phyloP scores from a whole-genome alignment of 2,888 invertebrate species.

The Aphrophora alni region DNA sequence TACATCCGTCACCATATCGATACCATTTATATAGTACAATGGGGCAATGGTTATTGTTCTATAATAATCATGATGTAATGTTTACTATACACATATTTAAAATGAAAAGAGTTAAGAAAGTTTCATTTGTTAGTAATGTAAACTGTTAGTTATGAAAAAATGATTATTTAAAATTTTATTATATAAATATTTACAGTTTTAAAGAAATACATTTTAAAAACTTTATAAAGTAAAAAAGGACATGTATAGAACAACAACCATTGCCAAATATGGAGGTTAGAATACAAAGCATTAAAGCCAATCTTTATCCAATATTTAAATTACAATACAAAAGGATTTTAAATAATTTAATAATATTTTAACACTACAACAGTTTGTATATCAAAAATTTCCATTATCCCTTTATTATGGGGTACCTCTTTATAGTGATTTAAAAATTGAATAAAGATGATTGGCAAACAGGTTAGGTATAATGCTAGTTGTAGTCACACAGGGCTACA shows the following conservation, averaged over 20 bases:
- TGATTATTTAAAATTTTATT: neutral
- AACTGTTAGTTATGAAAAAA: too few relatives aligned
- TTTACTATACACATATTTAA: neutral
- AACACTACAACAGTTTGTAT: too few relatives aligned
- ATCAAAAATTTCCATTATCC: too few relatives aligned
- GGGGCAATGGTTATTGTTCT: conserved; percentile 22
- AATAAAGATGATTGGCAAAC: neutral
- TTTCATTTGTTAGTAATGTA: neutral
- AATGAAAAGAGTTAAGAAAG: neutral
- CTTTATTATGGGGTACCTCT: too few relatives aligned
- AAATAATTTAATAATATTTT: too few relatives aligned
- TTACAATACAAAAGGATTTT: neutral
- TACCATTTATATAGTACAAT: conserved; percentile 2
- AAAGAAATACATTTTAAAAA: too few relatives aligned
- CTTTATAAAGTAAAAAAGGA: too few relatives aligned
- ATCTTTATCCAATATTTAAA: conserved; percentile 2
- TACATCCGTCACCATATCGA: conserved; percentile 31
- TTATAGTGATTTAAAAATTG: neutral
- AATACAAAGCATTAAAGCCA: neutral
- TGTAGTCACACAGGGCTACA: conserved; percentile 44
- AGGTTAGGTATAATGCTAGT: conserved; percentile 22
- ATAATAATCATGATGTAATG: conserved; percentile 16
- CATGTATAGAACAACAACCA: neutral
- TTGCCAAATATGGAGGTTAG: neutral
- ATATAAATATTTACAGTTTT: neutral